Evolutionary conservation across 2,888 invertebrate species (phyloP), one percentile per base, ranked within the genome.

Genomic region (Biston betularia): DNA sequence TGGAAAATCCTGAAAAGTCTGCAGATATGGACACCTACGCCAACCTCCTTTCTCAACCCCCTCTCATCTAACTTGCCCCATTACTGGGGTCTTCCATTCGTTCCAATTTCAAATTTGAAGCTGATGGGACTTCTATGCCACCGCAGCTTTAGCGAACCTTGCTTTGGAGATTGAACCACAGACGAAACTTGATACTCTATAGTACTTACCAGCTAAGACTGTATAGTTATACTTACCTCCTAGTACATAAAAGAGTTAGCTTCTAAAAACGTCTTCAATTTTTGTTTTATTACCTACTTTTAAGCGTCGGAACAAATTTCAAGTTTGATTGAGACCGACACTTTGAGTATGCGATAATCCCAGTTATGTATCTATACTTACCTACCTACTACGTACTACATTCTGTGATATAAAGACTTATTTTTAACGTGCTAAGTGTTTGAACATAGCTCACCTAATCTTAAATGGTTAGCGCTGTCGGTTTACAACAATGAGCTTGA

Each of bases 61-160:
- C 84, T 87, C 83, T 93, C 92, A 93, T 93, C 92, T 92, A 93
- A 93, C 93, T 93, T 93, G 82, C 79, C 81, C 89, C 93, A 91
- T 93, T 93, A 92, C 90, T 82, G 87, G 86, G 87, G 86, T 84
- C 87, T 89, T 89, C 88, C 87, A 88, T 92, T 92, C 92, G 89
- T 93, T 92, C 93, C 92, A 93, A 93, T 93, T 93, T 90, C 87
- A 92, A 93, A 93, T 93, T 93, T 93, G 89, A 89, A 89, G 89
- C 89, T 89, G 89, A 89, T 86, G 88, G 85, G 80, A 82, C 86
- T 86, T 89, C 87, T 89, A 87, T 89, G 87, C 83, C 72, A 87
- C 89, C 90, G 84, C 89, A 88, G 85, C 85, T 83, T 85, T 75
- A 73, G 72, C 64, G 34, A 74, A 74, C 69, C 77, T 72, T 78